Evolutionary conservation across 2,888 invertebrate genomes (phyloP).

Genomic region (Andrena bicolor): DNA sequence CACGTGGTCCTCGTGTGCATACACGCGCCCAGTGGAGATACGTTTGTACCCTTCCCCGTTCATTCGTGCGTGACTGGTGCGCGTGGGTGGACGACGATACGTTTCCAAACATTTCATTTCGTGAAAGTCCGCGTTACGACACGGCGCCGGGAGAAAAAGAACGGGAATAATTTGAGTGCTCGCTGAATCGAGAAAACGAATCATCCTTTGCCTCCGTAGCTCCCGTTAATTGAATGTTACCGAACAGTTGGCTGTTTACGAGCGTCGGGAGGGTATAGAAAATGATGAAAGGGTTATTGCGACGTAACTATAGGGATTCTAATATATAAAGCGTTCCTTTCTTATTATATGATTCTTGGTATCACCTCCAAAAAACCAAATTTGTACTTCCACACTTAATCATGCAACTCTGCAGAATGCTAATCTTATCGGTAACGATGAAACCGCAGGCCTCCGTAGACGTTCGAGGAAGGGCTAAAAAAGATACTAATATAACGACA

Average conservation of each 20-base stretch:
- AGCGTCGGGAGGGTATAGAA: background rate
- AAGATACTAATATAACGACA: too few species aligned
- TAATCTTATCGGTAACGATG: too few species aligned
- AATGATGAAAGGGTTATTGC: background rate
- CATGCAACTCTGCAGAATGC: too few species aligned
- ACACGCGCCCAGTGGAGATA: slow-evolving; percentile 21
- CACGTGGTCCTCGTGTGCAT: slow-evolving; percentile 35
- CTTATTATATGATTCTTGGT: too few species aligned
- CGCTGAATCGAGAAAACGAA: slow-evolving; percentile 42
- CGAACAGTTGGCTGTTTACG: slow-evolving; percentile 1
- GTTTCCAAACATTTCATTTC: slow-evolving; percentile 63
- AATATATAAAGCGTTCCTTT: too few species aligned
- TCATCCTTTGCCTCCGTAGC: slow-evolving; percentile 21
- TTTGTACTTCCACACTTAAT: too few species aligned
- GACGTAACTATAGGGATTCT: background rate
- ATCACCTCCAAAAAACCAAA: too few species aligned
- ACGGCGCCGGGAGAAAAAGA: slow-evolving; percentile 34
- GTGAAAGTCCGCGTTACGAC: slow-evolving; percentile 62
- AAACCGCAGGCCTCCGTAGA: too few species aligned
- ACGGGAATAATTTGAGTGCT: slow-evolving; percentile 11
- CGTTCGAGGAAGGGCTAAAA: too few species aligned
- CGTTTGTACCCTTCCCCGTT: slow-evolving; percentile 32
- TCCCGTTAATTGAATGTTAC: background rate
- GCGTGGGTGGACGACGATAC: slow-evolving; percentile 47
- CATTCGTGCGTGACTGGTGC: slow-evolving; percentile 44